Percentiles rank a stretch among this genome's conserved stretches.
phyloP scores from a whole-genome alignment of 2,888 invertebrate genomes.

The Myathropa florea region DNA sequence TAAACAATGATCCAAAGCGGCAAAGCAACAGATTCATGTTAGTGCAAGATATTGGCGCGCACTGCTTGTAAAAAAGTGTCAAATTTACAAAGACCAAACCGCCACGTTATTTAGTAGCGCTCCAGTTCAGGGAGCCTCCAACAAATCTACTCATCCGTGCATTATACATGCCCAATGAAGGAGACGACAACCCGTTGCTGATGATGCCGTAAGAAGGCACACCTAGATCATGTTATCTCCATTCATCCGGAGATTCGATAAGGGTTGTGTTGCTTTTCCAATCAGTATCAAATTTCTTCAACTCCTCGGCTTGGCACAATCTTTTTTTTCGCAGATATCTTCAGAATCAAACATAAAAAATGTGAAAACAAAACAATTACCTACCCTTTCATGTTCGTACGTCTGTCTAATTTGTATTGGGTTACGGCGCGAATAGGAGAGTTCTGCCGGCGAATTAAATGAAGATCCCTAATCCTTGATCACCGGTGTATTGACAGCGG shows the following conservation, averaged over 20 bases:
- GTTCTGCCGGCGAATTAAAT: conserved; percentile 12
- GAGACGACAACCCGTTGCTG: conserved; percentile 32
- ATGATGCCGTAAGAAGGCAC: conserved; percentile 71
- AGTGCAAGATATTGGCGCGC: conserved; percentile 39
- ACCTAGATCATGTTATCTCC: conserved; percentile 71
- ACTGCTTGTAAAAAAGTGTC: conserved; percentile 65
- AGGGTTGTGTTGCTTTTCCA: conserved; percentile 55
- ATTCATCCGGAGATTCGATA: conserved; percentile 66
- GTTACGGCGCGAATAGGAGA: conserved; percentile 40
- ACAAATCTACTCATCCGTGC: conserved; percentile 46
- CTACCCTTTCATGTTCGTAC: conserved; percentile 67
- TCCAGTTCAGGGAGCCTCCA: conserved; percentile 62
- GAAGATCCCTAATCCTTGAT: conserved; percentile 27
- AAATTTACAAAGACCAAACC: conserved; percentile 68
- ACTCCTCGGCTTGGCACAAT: conserved; percentile 41
- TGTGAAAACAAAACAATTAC: conserved; percentile 68
- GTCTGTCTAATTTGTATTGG: conserved; percentile 62
- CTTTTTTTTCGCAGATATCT: conserved; percentile 64
- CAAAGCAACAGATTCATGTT: conserved; percentile 33
- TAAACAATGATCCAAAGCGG: conserved; percentile 28
- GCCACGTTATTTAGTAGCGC: conserved; percentile 67
- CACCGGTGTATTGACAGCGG: conserved; percentile 19
- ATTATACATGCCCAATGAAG: conserved; percentile 40
- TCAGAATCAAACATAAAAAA: conserved; percentile 50
- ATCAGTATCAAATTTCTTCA: conserved; percentile 57